Evolutionary conservation across 2,888 invertebrate species (phyloP).

Genomic region (Hoplodrina ambigua): DNA sequence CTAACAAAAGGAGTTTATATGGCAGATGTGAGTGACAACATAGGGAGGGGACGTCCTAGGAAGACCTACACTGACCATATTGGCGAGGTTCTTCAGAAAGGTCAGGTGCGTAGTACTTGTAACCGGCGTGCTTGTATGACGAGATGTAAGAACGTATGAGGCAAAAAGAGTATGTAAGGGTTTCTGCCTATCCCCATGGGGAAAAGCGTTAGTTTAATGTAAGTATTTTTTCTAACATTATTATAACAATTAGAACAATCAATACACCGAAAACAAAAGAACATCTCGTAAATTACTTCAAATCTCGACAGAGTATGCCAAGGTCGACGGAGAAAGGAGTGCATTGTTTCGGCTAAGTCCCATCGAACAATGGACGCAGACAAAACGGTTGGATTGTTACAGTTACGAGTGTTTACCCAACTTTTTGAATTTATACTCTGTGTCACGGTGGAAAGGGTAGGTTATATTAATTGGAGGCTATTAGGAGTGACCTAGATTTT

Average conservation of each 20-base stretch:
- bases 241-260: constrained; percentile 14
- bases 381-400: constrained; percentile 40
- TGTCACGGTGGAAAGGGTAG: constrained; percentile 6
- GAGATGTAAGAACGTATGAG: no score
- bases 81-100: no score
- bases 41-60: no score
- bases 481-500: constrained; percentile 18
- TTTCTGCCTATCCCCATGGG: no score
- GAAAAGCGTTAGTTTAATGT: no score
- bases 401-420: constrained; percentile 37
- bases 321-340: constrained; percentile 38
- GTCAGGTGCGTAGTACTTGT: no score
- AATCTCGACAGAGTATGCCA: constrained; percentile 21
- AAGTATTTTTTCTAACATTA: no score
- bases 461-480: constrained; percentile 14
- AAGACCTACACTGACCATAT: no score
- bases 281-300: constrained; percentile 12
- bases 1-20: no score
- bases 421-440: constrained; percentile 34
- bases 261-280: constrained; percentile 11
- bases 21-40: no score
- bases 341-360: constrained; percentile 24
- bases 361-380: constrained; percentile 37
- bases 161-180: no score
- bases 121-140: no score